Percentiles rank a stretch among this genome's conserved stretches.
phyloP scores from a whole-genome alignment of 2,113 vertebrate genomes.

The Neofelis nebulosa region DNA sequence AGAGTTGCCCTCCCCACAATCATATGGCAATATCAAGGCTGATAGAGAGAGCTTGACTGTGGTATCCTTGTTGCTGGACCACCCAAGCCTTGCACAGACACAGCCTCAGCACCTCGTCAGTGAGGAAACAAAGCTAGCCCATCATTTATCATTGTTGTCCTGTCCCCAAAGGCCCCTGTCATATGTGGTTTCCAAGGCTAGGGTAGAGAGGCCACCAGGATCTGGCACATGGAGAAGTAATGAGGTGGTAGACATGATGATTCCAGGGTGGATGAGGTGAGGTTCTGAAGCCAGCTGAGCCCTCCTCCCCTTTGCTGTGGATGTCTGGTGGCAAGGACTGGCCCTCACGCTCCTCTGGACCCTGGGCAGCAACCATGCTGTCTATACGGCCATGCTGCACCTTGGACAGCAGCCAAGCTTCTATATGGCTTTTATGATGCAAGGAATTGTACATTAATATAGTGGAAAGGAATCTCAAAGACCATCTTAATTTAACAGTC shows the following conservation, averaged over 20 bases:
- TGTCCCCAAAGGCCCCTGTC: not conserved
- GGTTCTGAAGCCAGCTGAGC: not conserved
- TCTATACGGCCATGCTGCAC: not conserved
- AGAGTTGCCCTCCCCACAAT: rapidly evolving
- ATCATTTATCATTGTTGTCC: not conserved
- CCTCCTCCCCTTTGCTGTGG: not conserved
- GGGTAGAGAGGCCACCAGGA: not conserved
- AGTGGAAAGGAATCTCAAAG: not conserved
- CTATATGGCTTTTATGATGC: not conserved
- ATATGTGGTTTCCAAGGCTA: not conserved
- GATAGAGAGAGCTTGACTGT: not conserved
- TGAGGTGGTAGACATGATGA: not conserved
- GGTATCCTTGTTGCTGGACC: not conserved
- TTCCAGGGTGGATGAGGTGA: not conserved
- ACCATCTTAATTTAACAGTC: not conserved
- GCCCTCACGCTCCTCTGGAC: not conserved
- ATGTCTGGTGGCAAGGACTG: not conserved
- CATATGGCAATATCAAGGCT: not conserved
- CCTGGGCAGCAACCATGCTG: not conserved
- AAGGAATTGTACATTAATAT: not conserved
- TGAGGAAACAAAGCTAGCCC: not conserved
- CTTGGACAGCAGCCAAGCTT: not conserved
- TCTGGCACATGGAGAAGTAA: not conserved
- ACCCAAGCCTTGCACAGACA: not conserved
- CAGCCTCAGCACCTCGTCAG: not conserved